Evolutionary conservation across 2,888 invertebrate species (phyloP).

Genomic region (Mythimna pallens): DNA sequence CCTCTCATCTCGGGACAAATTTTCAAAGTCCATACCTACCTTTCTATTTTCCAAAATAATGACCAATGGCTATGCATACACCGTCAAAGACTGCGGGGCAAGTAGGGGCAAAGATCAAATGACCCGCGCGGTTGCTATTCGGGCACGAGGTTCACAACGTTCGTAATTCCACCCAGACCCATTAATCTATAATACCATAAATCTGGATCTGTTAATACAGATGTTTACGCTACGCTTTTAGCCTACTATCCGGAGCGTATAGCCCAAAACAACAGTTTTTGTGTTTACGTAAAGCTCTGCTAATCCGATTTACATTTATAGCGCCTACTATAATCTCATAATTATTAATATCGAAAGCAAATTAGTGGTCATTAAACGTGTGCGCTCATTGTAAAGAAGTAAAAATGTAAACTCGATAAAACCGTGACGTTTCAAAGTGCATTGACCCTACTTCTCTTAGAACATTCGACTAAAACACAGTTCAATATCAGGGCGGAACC

Average conservation of each 20-base stretch:
- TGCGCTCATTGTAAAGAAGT: constrained; percentile 18
- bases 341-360: constrained; percentile 32
- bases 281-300: constrained; percentile 36
- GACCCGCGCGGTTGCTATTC: constrained; percentile 15
- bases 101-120: neutral
- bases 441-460: constrained; percentile 6
- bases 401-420: constrained; percentile 7
- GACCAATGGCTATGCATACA: neutral
- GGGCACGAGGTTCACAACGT: constrained; percentile 22
- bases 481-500: constrained; percentile 12
- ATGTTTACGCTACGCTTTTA: constrained; percentile 60
- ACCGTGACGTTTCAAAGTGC: constrained; percentile 18
- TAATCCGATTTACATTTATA: constrained; percentile 45
- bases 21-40: neutral
- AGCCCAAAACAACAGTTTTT: constrained; percentile 57
- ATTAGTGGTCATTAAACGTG: constrained; percentile 41
- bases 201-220: constrained; percentile 54
- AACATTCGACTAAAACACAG: constrained; percentile 14
- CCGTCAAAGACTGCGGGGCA: neutral
- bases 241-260: constrained; percentile 49
- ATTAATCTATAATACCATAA: constrained; percentile 56
- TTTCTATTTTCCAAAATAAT: neutral
- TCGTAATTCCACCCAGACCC: constrained; percentile 56
- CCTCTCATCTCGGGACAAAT: neutral
- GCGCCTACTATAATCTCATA: constrained; percentile 37